Conservation (phyloP, 2,113 vertebrate species). For the Excalfactoria chinensis region DNA sequence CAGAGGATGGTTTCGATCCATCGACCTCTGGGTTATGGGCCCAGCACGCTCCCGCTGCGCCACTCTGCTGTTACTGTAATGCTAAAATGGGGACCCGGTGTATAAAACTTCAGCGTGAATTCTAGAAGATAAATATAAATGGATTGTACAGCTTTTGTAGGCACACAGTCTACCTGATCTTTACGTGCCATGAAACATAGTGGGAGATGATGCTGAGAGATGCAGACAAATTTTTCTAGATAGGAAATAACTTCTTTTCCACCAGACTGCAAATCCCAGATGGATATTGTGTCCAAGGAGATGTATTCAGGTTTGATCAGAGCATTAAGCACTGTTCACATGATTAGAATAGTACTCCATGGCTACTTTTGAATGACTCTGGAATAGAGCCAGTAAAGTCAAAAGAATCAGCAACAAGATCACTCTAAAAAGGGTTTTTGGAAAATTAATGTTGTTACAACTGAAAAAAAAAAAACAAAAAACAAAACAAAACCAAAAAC, state of each 20-base stretch:
- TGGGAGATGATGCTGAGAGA: neutral
- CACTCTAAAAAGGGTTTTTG: neutral
- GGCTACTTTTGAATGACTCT: neutral
- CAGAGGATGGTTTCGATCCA: constrained; percentile 53
- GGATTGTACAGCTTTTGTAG: neutral
- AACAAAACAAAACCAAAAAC: too few species aligned
- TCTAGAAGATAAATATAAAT: neutral
- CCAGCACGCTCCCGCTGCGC: constrained; percentile 56
- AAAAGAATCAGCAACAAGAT: neutral
- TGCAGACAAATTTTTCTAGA: neutral
- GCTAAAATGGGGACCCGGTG: neutral
- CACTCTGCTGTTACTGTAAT: constrained; percentile 3
- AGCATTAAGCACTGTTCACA: constrained; percentile 20
- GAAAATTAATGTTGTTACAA: neutral
- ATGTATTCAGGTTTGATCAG: neutral
- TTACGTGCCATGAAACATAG: neutral
- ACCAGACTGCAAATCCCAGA: constrained; percentile 41
- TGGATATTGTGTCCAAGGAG: neutral
- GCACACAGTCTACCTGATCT: neutral
- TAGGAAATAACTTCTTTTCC: constrained; percentile 20
- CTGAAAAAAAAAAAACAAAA: neutral
- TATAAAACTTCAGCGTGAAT: neutral
- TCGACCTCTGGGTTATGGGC: constrained; percentile 44
- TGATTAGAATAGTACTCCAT: neutral
- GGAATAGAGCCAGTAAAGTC: neutral